phyloP scores from a whole-genome alignment of 1,140 invertebrate genomes.

The Zaprionus inermis region DNA sequence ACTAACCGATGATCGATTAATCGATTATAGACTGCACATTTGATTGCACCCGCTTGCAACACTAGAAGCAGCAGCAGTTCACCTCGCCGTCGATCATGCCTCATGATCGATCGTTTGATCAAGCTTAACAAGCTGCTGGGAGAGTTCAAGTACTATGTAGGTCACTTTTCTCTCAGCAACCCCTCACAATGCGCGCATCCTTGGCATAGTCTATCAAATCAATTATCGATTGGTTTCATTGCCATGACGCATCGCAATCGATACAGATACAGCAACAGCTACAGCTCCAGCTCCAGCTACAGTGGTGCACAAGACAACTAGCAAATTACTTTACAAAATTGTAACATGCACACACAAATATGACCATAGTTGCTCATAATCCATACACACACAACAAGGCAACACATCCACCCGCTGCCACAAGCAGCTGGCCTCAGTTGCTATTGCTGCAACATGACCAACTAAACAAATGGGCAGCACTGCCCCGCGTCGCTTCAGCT shows the following conservation, averaged over 20 bases:
- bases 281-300: background rate
- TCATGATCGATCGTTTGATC: constrained; percentile 1
- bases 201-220: constrained; percentile 47
- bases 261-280: background rate
- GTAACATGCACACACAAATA: constrained; percentile 74
- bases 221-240: constrained; percentile 44
- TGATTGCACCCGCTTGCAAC: constrained; percentile 13
- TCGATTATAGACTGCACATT: constrained; percentile 17
- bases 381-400: constrained; percentile 6
- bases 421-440: constrained; percentile 55
- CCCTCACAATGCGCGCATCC: constrained; percentile 28
- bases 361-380: constrained; percentile 56
- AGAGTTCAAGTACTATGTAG: constrained; percentile 2
- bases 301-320: constrained; percentile 24
- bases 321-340: constrained; percentile 63
- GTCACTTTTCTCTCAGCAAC: constrained; percentile 28
- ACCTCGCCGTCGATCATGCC: constrained; percentile 11
- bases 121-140: constrained; percentile 4
- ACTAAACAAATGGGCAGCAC: constrained; percentile 38
- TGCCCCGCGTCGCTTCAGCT: constrained; percentile 54
- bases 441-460: constrained; percentile 6
- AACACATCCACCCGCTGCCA: constrained; percentile 65
- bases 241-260: constrained; percentile 45
- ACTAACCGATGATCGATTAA: constrained; percentile 15
- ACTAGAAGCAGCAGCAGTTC: constrained; percentile 21